phyloP scores from a whole-genome alignment of 37 sponge, comb jelly and placozoan species.

The Eunapius fragilis region DNA sequence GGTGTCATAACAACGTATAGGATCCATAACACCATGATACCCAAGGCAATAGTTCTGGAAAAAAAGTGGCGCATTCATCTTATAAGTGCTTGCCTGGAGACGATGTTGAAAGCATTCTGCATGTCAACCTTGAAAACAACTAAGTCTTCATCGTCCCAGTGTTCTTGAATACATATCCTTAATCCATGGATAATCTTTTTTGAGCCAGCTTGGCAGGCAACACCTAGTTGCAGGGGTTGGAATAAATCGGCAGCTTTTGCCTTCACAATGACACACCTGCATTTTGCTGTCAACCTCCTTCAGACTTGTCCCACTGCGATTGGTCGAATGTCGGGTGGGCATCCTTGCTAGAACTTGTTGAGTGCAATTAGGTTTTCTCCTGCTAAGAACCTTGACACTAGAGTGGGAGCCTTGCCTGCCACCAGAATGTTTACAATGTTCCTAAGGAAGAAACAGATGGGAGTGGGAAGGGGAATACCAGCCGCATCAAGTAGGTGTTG shows the following conservation, averaged over 20 bases:
- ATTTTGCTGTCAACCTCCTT: neutral
- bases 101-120: neutral
- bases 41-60: too few species aligned
- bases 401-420: neutral
- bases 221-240: neutral
- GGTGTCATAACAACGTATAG: too few species aligned
- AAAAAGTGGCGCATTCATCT: neutral
- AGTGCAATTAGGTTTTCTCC: neutral
- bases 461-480: neutral
- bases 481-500: neutral
- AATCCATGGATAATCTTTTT: neutral
- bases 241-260: neutral
- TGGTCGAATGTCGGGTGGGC: neutral
- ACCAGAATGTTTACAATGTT: neutral
- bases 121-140: neutral
- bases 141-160: neutral
- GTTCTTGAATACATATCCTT: neutral
- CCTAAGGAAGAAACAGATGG: neutral
- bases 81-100: neutral
- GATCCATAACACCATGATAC: too few species aligned
- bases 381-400: neutral
- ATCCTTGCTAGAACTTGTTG: neutral
- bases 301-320: neutral
- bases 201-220: neutral
- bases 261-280: neutral